Evolutionary conservation across 2,113 vertebrate genomes (phyloP), one percentile per base, ranked within the genome.

Genomic region (Callithrix jacchus): DNA sequence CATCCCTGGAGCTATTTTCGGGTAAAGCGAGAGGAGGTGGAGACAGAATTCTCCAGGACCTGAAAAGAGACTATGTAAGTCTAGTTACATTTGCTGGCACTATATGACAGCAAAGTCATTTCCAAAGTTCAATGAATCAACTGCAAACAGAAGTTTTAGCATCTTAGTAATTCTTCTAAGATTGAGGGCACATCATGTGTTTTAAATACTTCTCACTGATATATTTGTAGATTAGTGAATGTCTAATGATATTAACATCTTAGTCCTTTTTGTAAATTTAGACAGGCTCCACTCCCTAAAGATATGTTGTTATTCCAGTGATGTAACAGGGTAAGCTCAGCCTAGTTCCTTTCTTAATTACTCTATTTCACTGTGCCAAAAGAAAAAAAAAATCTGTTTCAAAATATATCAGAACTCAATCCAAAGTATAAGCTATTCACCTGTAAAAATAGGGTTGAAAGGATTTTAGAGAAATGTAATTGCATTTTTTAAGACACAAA

Each of bases 281-380:
- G 92, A 94, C 61, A 95, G 66, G 27, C 80, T 96, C 56, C 18
- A 70, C 82, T 97, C 73, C 97, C 68, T 97, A 96, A 97, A 97
- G 89, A 82, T 13, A 85, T 73, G 93, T 96, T 97, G 89, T 97
- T 98, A 95, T 97, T 98, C 85, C 83, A 96, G 92, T 97, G 97
- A 98, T 77, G 94, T 98, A 96, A 97, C 20, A 85, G 21, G 58
- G 80, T 92, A 96, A 96, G 61, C 27, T 95, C 85, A 94, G 79
- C 68, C 87, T 97, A 80, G 91, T 95, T 97, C 82, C 68, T 90
- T 95, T 97, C 97, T 97, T 97, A 98, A 98, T 98, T 98, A 97
- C 92, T 97, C 68, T 81, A 71, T 88, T 97, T 96, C 82, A 89
- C 91, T 91, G 30, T 94, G 96, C 96, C 96, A 88, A 85, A 91